Evolutionary conservation across 2,797 vertebrate species (phyloP).

Genomic region (Austrolebias charrua): DNA sequence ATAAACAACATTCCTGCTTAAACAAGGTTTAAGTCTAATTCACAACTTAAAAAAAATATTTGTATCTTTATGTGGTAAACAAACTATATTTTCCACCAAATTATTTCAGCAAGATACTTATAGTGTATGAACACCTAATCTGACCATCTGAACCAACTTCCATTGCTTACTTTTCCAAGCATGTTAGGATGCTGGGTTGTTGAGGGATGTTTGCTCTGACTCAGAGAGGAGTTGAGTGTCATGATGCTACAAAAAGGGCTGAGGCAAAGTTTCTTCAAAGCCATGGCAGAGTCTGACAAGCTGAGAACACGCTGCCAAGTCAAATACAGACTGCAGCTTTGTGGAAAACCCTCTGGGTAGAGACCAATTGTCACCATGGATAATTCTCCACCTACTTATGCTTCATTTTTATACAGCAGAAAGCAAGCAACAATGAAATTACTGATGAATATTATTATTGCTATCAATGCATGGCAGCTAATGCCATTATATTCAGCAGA

Average conservation of each 20-base stretch:
- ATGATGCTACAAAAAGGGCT: slow-evolving; percentile 35
- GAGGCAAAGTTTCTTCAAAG: slow-evolving; percentile 54
- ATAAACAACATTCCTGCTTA: no score
- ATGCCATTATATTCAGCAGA: slow-evolving; percentile 5
- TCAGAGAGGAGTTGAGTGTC: slow-evolving; percentile 43
- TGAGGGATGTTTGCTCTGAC: slow-evolving; percentile 34
- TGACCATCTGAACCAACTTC: slow-evolving; percentile 24
- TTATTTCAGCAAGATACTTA: slow-evolving; percentile 16
- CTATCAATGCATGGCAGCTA: slow-evolving; percentile 11
- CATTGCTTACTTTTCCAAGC: slow-evolving; percentile 33
- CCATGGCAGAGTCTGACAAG: slow-evolving; percentile 53
- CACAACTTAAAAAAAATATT: neutral
- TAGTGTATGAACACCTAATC: slow-evolving; percentile 16
- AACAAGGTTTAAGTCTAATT: no score
- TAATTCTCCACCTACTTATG: slow-evolving; percentile 24
- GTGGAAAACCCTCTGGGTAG: slow-evolving; percentile 44
- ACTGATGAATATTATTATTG: neutral
- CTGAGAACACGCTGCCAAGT: slow-evolving; percentile 64
- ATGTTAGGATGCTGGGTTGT: slow-evolving; percentile 16
- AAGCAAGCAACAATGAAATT: slow-evolving; percentile 12
- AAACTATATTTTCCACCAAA: slow-evolving; percentile 11
- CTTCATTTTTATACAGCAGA: slow-evolving; percentile 15
- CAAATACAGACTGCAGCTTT: slow-evolving; percentile 55
- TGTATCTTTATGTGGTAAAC: slow-evolving; percentile 1
- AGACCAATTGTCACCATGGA: slow-evolving; percentile 31